A percentile compares a stretch with the other conserved stretches of the same genome.
Evolutionary conservation across 2,888 invertebrate genomes (phyloP).

Genomic region (Orthosia cruda): DNA sequence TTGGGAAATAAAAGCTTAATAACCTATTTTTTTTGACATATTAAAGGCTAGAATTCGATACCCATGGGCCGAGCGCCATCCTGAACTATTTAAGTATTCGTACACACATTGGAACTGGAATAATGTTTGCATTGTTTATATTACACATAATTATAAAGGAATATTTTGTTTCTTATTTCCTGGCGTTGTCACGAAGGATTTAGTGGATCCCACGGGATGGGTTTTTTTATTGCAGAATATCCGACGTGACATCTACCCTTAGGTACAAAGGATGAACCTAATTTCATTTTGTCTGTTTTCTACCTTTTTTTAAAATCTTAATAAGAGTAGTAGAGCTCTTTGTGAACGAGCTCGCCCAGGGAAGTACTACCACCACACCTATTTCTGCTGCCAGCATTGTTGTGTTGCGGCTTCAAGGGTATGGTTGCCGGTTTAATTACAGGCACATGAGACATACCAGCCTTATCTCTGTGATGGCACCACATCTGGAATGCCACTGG

Average conservation of each 20-base stretch:
- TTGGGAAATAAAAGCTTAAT: too few species aligned
- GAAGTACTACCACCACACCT: constrained; percentile 33
- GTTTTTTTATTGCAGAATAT: constrained; percentile 17
- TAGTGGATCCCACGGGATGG: background rate
- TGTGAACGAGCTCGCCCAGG: constrained; percentile 28
- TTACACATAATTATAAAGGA: too few species aligned
- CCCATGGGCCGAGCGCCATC: too few species aligned
- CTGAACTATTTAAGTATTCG: too few species aligned
- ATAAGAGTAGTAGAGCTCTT: constrained; percentile 34
- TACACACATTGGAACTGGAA: background rate
- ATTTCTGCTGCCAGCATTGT: background rate
- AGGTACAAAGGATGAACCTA: background rate
- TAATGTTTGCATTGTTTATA: too few species aligned
- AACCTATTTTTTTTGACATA: too few species aligned
- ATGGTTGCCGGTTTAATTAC: background rate
- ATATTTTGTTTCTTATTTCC: background rate
- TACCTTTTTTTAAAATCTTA: too few species aligned
- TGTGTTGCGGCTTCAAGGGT: background rate
- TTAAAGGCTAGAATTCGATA: too few species aligned
- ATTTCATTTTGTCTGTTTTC: background rate
- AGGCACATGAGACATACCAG: constrained; percentile 13
- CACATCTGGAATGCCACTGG: too few species aligned
- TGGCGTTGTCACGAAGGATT: constrained; percentile 1
- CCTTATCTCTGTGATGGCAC: background rate
- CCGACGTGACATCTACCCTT: constrained; percentile 1